These are phyloP conservation scores for Lepidocolaptes lacrymiger DNA, from an alignment of 2,797 vertebrate genomes.

Conservation along the genomic window DNA sequence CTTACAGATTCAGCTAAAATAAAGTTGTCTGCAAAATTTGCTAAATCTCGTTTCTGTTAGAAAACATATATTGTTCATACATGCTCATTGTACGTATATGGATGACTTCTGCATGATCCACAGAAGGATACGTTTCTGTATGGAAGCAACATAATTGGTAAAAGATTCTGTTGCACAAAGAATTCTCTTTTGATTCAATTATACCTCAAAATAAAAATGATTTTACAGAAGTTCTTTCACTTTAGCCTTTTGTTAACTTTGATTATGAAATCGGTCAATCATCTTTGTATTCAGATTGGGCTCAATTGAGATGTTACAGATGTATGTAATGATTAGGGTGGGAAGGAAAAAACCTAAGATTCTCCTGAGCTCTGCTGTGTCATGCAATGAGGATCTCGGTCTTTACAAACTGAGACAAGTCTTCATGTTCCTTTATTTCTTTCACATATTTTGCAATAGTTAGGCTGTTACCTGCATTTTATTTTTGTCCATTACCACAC, in stretches of 20 bases:
- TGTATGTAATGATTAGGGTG: background rate
- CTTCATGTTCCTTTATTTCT: background rate
- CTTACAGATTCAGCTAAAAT: background rate
- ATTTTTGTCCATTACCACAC: background rate
- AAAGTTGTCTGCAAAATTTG: background rate
- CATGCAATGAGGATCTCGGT: fast-evolving
- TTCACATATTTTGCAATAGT: background rate
- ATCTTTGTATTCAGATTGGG: background rate
- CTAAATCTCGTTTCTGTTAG: background rate
- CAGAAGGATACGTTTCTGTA: background rate
- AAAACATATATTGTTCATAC: background rate
- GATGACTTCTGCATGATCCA: background rate
- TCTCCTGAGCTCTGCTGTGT: background rate
- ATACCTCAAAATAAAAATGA: background rate
- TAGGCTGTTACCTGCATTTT: background rate
- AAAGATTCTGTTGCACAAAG: background rate
- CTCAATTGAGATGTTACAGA: background rate
- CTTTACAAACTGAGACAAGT: background rate
- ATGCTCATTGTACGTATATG: background rate
- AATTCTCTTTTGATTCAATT: background rate
- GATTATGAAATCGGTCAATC: background rate
- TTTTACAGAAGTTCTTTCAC: background rate
- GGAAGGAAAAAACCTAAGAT: background rate
- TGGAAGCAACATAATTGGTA: background rate
- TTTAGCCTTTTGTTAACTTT: background rate